Evolutionary conservation across 30 jellyfish, hydroid and myxozoan species (phyloP), one percentile per base, ranked within the genome.

Genomic region (Nemopilema nomurai): DNA sequence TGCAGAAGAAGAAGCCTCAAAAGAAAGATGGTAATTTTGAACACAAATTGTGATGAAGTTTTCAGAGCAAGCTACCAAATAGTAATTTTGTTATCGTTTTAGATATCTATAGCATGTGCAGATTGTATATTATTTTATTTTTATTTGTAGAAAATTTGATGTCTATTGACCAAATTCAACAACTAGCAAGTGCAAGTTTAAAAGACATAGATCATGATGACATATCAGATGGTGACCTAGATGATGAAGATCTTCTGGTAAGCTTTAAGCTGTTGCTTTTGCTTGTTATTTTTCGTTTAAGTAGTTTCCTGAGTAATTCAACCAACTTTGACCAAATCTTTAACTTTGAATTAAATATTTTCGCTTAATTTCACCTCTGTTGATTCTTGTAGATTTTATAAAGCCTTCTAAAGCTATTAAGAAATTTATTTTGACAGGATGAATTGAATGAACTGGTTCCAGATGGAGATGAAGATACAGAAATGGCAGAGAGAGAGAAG

Each of bases 231-330:
- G 98, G 89, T 71, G 97, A 75, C 69, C 0, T 81, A 1, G 98
- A 89, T 68, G 97, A 93, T 51, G 96, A 89, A 51, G 97, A 92
- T 23, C 83, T 92, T 18, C 79, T 92, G 72, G 98, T 92, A 76
- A 18, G 92, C n/a, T n/a, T n/a, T n/a, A n/a, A n/a, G n/a, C n/a
- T n/a, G n/a, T n/a, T n/a, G n/a, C n/a, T n/a, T n/a, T n/a, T n/a
- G n/a, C n/a, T n/a, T n/a, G n/a, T n/a, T n/a, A n/a, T n/a, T n/a
- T n/a, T n/a, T n/a, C n/a, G n/a, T n/a, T n/a, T n/a, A n/a, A n/a
- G n/a, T n/a, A n/a, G n/a, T n/a, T n/a, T n/a, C n/a, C n/a, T n/a
- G n/a, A n/a, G n/a, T n/a, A n/a, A n/a, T n/a, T 32, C 51, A 1
- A 4, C 27, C 29, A 26, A 6, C 18, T 49, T 8, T 1, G 25